phyloP scores from a whole-genome alignment of 2,797 vertebrate species.

The Acanthornis magna region DNA sequence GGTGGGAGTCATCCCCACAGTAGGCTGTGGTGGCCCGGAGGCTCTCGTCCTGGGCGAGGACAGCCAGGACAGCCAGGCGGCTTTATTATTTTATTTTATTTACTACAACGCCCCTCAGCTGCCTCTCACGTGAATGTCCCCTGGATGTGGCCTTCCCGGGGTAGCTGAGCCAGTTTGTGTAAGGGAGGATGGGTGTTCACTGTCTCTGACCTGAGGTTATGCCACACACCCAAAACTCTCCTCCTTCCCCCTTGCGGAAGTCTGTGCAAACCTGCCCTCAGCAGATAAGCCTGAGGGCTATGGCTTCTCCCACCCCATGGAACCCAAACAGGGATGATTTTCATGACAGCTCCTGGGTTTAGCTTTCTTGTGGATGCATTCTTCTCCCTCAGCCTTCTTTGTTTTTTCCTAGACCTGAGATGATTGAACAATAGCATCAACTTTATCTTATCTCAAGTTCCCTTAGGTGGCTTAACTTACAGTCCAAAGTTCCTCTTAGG shows the following conservation, averaged over 20 bases:
- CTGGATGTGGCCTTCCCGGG: accelerated
- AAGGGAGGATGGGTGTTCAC: background rate
- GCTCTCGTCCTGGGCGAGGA: no score
- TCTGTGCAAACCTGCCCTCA: background rate
- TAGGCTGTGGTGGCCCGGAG: no score
- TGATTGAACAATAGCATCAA: background rate
- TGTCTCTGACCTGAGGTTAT: background rate
- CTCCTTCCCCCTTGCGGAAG: accelerated
- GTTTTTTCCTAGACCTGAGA: background rate
- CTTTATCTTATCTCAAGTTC: background rate
- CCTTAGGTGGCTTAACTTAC: background rate
- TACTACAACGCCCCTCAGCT: no score
- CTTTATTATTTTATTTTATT: no score
- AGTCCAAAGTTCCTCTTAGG: background rate
- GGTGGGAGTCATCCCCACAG: no score
- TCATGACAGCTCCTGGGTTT: background rate
- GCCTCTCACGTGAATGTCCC: background rate
- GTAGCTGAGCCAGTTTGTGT: background rate
- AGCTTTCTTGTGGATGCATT: background rate
- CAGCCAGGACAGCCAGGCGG: no score
- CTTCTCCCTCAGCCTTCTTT: background rate
- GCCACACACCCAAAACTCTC: background rate
- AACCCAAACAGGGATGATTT: background rate
- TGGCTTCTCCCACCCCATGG: background rate
- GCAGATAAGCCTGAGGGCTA: background rate